phyloP scores from a whole-genome alignment of 2,797 vertebrate genomes.

The Ateles fusciceps region DNA sequence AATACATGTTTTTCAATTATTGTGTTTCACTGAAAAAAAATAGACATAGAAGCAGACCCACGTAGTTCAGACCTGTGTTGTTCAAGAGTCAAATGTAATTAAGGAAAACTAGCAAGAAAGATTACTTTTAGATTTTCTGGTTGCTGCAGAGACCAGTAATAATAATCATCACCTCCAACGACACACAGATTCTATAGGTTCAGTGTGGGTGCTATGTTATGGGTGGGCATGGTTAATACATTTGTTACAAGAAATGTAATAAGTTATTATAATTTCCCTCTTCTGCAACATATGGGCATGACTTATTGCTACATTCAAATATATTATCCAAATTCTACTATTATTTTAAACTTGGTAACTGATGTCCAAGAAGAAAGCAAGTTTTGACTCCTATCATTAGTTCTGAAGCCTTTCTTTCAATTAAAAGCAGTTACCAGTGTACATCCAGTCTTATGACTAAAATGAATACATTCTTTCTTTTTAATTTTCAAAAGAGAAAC shows the following conservation, averaged over 20 bases:
- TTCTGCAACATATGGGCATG: not conserved
- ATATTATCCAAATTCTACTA: not conserved
- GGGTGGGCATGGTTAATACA: not conserved
- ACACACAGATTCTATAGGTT: not conserved
- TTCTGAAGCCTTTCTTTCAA: not conserved
- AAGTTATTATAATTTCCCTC: not conserved
- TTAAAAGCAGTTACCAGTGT: not conserved
- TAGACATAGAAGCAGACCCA: not conserved
- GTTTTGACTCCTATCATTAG: not conserved
- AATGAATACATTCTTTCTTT: not conserved
- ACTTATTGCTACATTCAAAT: not conserved
- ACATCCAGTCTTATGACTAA: constrained; percentile 9
- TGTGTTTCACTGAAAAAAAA: not conserved
- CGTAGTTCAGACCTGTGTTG: not conserved
- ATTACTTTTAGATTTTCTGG: constrained; percentile 29
- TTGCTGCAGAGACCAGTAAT: not conserved
- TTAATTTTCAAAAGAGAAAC: constrained; percentile 54
- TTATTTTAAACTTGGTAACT: not conserved
- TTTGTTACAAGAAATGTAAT: not conserved
- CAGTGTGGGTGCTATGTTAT: not conserved
- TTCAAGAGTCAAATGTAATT: not conserved
- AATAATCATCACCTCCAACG: not conserved
- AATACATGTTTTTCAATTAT: not conserved
- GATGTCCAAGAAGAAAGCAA: not conserved
- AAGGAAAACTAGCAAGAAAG: constrained; percentile 33